Base-by-base conservation (phyloP, 2,888 invertebrate genomes). In the Clivina fossor region DNA sequence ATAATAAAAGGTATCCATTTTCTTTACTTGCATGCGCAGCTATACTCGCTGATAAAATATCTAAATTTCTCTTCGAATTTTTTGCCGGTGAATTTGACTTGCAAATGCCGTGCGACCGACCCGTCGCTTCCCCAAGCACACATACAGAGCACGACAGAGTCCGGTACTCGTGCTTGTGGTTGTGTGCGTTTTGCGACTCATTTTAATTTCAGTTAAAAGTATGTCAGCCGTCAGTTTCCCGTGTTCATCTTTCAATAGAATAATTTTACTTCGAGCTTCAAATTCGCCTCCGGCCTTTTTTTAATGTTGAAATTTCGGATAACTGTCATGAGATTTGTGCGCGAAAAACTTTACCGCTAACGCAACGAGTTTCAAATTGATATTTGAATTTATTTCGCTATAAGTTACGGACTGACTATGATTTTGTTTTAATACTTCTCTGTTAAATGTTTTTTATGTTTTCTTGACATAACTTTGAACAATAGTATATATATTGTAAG, bases 121-220 rank as follows among this genome's bases (percentile, higher is more conserved):
- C n/a, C n/a, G n/a, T n/a, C n/a, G n/a, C n/a, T n/a, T n/a, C n/a
- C n/a, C n/a, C n/a, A n/a, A n/a, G n/a, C n/a, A n/a, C n/a, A n/a
- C n/a, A n/a, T 30, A 11, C 4, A 11, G 11, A 30, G 11, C 30
- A 30, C 30, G 11, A 3, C 4, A 9, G 30, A 3, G 30, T 30
- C 30, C 2, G 30, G 11, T 30, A n/a, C n/a, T n/a, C n/a, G n/a
- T n/a, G 30, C 2, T 30, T 9, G 11, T 35, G 35, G 13, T 38
- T 30, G 11, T 19, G 18, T 41, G 41, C 50, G 32, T 50, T 50
- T 50, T 41, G 40, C 30, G 41, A 50, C 32, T 41, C 50, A 50
- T 50, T 50, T 50, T 50, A 50, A 50, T 50, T 50, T 50, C 38
- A 50, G 41, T 22, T 38, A 18, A 49, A 50, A 32, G 41, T 50